Percentiles rank a stretch among this genome's conserved stretches.
Evolutionary conservation across 2,888 invertebrate genomes (phyloP).

Genomic region (Galeopsomyia nigrocyanea): DNA sequence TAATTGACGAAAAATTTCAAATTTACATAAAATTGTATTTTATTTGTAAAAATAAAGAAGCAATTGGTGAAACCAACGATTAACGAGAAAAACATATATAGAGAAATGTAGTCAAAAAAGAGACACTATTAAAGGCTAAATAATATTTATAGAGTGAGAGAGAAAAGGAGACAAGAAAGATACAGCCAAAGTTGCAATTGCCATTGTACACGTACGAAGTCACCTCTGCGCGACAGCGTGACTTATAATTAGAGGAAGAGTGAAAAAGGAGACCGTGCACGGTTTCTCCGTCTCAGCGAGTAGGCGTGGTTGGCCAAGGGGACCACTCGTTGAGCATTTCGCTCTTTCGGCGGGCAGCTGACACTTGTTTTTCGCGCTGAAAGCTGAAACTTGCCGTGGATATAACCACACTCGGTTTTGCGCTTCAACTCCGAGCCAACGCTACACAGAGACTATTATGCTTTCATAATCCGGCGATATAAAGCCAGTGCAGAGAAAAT

Average conservation of each 20-base stretch:
- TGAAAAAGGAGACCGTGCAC: not conserved
- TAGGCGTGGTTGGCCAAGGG: no score
- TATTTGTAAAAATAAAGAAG: not conserved
- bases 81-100: not conserved
- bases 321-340: conserved; percentile 5
- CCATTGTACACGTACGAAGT: conserved; percentile 2
- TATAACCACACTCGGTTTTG: no score
- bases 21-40: no score
- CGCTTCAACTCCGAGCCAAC: no score
- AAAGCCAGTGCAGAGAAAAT: no score
- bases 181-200: conserved; percentile 12
- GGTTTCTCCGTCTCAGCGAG: not conserved
- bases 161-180: not conserved
- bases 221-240: not conserved
- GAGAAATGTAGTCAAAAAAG: not conserved
- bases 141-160: not conserved
- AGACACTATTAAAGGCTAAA: not conserved
- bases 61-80: not conserved
- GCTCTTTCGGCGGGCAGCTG: no score
- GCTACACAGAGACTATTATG: no score
- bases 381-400: not conserved
- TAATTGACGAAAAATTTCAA: no score
- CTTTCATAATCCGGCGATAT: no score
- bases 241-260: conserved; percentile 23
- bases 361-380: not conserved